phyloP scores from a whole-genome alignment of 2,113 vertebrate species.

The Hepsetus odoe region DNA sequence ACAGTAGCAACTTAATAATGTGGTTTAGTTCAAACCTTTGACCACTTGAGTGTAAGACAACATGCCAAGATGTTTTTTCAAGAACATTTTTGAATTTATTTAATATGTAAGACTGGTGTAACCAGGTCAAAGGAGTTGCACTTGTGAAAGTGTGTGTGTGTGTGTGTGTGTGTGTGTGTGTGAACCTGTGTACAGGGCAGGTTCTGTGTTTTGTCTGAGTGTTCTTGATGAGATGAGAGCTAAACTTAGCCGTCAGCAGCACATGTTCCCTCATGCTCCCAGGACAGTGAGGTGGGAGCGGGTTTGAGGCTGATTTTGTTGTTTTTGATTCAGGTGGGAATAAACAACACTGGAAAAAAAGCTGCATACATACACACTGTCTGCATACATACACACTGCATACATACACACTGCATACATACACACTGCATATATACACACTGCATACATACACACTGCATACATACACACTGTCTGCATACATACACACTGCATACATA shows the following conservation, averaged over 20 bases:
- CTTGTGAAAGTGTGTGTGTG: background rate
- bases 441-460: too few species aligned
- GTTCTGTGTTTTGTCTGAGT: conserved; percentile 65
- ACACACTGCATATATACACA: too few species aligned
- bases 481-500: too few species aligned
- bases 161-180: conserved; percentile 12
- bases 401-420: too few species aligned
- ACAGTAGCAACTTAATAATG: too few species aligned
- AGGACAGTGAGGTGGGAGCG: background rate
- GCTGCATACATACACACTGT: background rate
- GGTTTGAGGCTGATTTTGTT: background rate
- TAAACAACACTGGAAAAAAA: background rate
- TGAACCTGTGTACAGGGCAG: conserved; percentile 10
- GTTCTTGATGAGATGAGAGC: conserved; percentile 63
- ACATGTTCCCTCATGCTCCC: conserved; percentile 61
- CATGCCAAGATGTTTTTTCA: too few species aligned
- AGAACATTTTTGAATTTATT: too few species aligned
- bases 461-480: too few species aligned
- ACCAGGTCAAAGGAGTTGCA: background rate
- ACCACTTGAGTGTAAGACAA: too few species aligned
- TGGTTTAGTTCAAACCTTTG: too few species aligned
- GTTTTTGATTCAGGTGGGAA: background rate
- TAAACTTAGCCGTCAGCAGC: conserved; percentile 68
- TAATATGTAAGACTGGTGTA: too few species aligned
- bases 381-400: too few species aligned